Conservation (phyloP, 2,113 vertebrate species). For the Grammomys dolichurus region DNA sequence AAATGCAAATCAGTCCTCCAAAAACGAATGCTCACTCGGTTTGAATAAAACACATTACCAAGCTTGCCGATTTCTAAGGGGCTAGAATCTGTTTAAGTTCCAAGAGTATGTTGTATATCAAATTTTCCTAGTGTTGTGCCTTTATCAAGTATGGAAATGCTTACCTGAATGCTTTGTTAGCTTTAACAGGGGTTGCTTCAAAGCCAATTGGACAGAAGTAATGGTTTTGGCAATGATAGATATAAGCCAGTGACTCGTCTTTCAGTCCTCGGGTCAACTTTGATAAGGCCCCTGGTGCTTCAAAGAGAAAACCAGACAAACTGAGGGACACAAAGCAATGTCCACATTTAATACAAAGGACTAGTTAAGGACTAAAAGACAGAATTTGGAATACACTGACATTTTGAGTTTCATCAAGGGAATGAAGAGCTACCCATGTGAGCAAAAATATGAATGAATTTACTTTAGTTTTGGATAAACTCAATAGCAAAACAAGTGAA, state of each 20-base stretch:
- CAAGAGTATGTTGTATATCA: neutral
- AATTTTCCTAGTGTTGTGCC: neutral
- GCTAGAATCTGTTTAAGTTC: neutral
- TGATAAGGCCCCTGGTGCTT: slow-evolving; percentile 94
- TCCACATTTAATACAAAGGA: neutral
- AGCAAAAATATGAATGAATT: neutral
- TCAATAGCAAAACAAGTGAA: slow-evolving; percentile 7
- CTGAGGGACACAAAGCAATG: slow-evolving; percentile 12
- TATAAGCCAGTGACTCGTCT: slow-evolving; percentile 97
- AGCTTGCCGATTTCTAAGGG: slow-evolving; percentile 11
- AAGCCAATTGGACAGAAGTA: slow-evolving; percentile 99
- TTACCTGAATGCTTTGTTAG: slow-evolving; percentile 97
- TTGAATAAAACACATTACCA: slow-evolving; percentile 4
- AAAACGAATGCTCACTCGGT: neutral
- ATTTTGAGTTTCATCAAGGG: neutral
- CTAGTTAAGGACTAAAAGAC: neutral
- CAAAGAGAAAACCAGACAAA: slow-evolving; percentile 61
- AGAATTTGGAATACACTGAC: neutral
- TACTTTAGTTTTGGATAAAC: slow-evolving; percentile 15
- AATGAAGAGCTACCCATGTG: neutral
- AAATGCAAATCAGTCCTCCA: neutral
- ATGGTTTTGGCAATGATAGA: slow-evolving; percentile 99
- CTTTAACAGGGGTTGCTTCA: slow-evolving; percentile 97
- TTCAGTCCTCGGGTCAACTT: slow-evolving; percentile 96
- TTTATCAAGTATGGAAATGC: slow-evolving; percentile 33